phyloP scores from a whole-genome alignment of 2,797 vertebrate species.

The Myotis findleyi region DNA sequence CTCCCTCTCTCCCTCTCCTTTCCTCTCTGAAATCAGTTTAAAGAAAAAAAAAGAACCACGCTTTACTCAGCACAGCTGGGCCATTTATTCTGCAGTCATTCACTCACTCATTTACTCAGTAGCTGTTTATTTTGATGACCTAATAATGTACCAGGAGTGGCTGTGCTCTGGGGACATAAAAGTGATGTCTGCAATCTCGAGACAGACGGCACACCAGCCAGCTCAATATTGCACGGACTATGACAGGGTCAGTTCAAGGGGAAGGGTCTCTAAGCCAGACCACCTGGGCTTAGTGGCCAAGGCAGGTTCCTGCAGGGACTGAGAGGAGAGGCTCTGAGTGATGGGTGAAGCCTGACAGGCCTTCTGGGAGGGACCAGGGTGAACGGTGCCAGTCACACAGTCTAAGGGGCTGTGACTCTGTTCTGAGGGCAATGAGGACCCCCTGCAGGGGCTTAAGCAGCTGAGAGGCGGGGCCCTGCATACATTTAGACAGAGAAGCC shows the following conservation, averaged over 20 bases:
- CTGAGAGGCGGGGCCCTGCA: not conserved
- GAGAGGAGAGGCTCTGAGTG: not conserved
- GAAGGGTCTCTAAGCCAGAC: not conserved
- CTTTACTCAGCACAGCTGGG: not conserved
- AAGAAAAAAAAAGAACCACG: no score
- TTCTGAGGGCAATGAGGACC: not conserved
- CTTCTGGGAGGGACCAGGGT: not conserved
- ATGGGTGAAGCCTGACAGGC: rapidly evolving
- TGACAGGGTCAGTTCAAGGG: not conserved
- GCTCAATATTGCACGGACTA: not conserved
- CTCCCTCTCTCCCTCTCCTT: no score
- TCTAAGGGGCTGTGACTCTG: not conserved
- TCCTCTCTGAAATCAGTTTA: no score
- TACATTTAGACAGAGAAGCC: not conserved
- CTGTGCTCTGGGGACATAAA: not conserved
- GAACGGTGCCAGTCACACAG: rapidly evolving
- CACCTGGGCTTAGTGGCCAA: not conserved
- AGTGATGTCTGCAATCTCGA: not conserved
- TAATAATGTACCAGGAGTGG: not conserved
- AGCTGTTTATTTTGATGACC: not conserved
- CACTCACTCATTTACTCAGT: not conserved
- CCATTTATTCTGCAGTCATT: not conserved
- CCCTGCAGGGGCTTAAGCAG: not conserved
- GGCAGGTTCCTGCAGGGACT: not conserved
- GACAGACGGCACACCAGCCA: not conserved